phyloP scores from a whole-genome alignment of 2,797 vertebrate genomes.

The Psittacula derbiana region DNA sequence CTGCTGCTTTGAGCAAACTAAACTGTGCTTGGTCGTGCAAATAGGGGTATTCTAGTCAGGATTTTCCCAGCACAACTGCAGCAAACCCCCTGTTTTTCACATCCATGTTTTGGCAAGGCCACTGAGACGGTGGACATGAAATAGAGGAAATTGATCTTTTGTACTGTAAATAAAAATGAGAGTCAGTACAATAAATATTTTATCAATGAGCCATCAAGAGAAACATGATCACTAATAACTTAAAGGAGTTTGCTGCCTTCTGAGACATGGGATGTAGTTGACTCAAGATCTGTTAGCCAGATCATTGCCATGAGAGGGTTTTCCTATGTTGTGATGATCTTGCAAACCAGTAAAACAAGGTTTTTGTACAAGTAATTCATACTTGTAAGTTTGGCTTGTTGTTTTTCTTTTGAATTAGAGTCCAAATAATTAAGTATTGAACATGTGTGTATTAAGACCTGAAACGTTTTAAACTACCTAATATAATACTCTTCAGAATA shows the following conservation, averaged over 20 bases:
- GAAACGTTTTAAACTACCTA: background rate
- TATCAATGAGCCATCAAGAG: background rate
- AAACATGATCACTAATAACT: background rate
- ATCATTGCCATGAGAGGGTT: background rate
- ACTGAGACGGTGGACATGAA: rapidly evolving
- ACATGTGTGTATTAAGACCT: background rate
- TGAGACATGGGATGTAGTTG: background rate
- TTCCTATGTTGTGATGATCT: background rate
- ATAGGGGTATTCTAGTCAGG: background rate
- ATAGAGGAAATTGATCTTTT: background rate
- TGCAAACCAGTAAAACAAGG: background rate
- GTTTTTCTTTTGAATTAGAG: background rate
- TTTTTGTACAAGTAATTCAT: background rate
- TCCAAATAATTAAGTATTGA: background rate
- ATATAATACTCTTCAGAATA: background rate
- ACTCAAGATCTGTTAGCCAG: background rate
- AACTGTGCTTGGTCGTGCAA: background rate
- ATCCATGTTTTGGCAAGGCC: rapidly evolving
- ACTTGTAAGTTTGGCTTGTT: background rate
- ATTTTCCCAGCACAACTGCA: background rate
- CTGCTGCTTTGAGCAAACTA: background rate
- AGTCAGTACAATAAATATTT: background rate
- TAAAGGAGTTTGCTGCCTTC: background rate
- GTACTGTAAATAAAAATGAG: background rate
- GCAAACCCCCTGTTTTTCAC: background rate